Conservation (phyloP, 1,140 invertebrate genomes). For the Wasmannia auropunctata region DNA sequence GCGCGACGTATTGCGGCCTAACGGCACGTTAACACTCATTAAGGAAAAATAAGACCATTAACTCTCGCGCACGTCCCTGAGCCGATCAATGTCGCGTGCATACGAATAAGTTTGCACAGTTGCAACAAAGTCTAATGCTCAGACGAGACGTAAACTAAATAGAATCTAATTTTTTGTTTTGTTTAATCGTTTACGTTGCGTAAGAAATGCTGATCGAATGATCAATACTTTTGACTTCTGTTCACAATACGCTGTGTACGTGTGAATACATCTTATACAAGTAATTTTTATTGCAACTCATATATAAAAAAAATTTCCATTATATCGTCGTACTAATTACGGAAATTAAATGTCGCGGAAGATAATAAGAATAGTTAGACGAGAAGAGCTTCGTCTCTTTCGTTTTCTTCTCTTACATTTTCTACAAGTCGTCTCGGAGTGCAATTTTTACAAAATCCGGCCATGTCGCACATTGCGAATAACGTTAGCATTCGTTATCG, state of each 20-base stretch:
- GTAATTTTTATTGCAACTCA: not conserved
- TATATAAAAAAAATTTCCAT: not conserved
- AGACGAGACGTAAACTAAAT: not conserved
- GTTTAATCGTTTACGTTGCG: not conserved
- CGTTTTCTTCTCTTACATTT: not conserved
- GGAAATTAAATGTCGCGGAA: not conserved
- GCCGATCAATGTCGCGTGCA: constrained; percentile 47
- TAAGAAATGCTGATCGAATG: not conserved
- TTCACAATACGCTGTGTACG: not conserved
- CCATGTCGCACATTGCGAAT: not conserved
- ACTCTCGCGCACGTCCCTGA: constrained; percentile 24
- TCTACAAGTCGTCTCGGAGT: not conserved
- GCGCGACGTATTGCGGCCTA: constrained; percentile 3
- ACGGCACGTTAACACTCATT: constrained; percentile 46
- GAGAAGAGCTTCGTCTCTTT: not conserved
- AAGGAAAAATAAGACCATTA: constrained; percentile 48
- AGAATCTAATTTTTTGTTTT: constrained; percentile 18
- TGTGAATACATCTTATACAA: not conserved
- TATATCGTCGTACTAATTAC: not conserved
- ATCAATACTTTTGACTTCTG: too few relatives aligned
- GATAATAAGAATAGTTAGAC: not conserved
- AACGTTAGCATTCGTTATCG: constrained; percentile 41
- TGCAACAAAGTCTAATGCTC: not conserved
- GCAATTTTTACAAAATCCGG: not conserved
- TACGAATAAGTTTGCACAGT: constrained; percentile 32